Conservation (phyloP, 2,113 vertebrate genomes). For the Chamaetylas fuelleborni region DNA sequence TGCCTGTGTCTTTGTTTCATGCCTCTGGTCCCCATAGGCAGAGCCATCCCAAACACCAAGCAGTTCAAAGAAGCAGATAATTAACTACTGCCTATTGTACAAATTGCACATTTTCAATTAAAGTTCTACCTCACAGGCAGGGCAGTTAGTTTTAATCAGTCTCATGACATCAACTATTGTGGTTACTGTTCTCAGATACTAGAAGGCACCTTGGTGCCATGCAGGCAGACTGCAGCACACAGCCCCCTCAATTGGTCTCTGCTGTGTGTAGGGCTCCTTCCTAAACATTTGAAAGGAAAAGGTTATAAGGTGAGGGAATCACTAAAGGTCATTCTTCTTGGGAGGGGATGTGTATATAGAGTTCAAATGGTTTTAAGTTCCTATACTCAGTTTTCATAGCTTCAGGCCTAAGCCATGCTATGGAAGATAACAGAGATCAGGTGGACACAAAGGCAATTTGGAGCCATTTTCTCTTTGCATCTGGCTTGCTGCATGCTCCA, state of each 20-base stretch:
- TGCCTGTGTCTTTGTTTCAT: slow-evolving; percentile 17
- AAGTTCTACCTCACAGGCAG: slow-evolving; percentile 62
- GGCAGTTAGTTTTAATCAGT: slow-evolving; percentile 62
- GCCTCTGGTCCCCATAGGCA: slow-evolving; percentile 32
- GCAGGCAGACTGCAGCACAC: neutral
- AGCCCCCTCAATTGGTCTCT: neutral
- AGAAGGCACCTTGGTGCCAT: slow-evolving; percentile 21
- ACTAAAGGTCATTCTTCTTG: neutral
- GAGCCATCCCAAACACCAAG: slow-evolving; percentile 56
- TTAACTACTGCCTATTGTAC: slow-evolving; percentile 63
- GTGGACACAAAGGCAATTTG: neutral
- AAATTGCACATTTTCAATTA: slow-evolving; percentile 67
- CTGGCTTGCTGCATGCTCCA: neutral
- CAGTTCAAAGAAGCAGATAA: slow-evolving; percentile 65
- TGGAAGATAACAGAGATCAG: neutral
- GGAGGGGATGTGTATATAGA: neutral
- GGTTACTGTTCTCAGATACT: slow-evolving; percentile 21
- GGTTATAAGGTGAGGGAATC: neutral
- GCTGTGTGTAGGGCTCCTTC: neutral
- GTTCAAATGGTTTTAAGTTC: neutral
- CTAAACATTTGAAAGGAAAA: neutral
- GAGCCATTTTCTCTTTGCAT: neutral
- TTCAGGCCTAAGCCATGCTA: neutral
- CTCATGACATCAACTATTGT: slow-evolving; percentile 53
- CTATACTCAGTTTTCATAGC: neutral